Conservation (phyloP, 1,140 invertebrate species). For the Formica exsecta region DNA sequence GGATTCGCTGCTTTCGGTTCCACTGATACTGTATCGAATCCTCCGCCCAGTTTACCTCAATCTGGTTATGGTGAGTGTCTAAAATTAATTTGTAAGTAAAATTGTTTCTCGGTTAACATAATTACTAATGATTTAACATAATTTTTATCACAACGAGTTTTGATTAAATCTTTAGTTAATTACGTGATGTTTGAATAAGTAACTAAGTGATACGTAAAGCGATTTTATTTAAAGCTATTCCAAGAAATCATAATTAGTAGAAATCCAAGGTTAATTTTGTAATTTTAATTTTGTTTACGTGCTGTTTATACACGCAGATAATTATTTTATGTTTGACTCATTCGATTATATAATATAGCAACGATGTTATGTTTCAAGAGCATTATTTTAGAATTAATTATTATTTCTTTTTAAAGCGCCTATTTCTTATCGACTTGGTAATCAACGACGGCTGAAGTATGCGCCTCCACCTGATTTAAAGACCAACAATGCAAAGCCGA, state of each 20-base stretch:
- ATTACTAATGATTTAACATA: neutral
- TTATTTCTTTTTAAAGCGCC: conserved; percentile 71
- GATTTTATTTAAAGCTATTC: neutral
- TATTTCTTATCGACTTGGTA: conserved; percentile 83
- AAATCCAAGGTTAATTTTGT: neutral
- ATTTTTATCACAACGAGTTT: neutral
- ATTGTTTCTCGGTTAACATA: neutral
- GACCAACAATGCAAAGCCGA: conserved; percentile 56
- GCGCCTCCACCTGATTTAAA: conserved; percentile 83
- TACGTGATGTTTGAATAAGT: neutral
- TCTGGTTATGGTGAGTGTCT: conserved; percentile 63
- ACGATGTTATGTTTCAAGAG: neutral
- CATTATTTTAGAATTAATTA: neutral
- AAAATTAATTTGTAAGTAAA: neutral
- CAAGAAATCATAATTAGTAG: neutral
- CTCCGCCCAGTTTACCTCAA: conserved; percentile 57
- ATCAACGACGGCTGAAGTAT: conserved; percentile 83
- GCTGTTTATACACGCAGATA: neutral
- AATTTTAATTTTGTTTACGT: neutral
- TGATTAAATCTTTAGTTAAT: neutral
- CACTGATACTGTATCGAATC: neutral
- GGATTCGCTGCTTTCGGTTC: conserved; percentile 54
- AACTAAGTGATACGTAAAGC: neutral
- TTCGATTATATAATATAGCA: neutral
- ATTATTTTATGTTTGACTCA: neutral